Conservation (phyloP, 2,797 vertebrate genomes). For the Dallia pectoralis region DNA sequence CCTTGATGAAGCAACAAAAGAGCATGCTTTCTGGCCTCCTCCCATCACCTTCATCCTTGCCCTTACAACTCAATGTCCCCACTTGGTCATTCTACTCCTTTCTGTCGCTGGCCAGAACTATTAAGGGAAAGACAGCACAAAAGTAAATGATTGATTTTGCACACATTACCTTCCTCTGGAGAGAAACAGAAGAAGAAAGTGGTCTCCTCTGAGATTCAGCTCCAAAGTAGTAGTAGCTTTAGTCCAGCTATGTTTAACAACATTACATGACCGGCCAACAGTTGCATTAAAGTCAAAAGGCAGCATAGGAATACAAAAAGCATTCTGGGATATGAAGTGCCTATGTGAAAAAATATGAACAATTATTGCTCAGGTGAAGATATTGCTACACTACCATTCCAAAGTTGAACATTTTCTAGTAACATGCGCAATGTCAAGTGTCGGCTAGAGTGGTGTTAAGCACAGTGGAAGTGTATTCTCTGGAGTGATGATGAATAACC, state of each 20-base stretch:
- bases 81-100: slow-evolving; percentile 24
- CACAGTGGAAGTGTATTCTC: no score
- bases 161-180: slow-evolving; percentile 68
- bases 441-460: no score
- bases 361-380: no score
- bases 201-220: slow-evolving; percentile 65
- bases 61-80: slow-evolving; percentile 10
- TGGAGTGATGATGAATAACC: no score
- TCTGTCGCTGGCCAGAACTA: slow-evolving; percentile 32
- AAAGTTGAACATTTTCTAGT: no score
- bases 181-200: slow-evolving; percentile 53
- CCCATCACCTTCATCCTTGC: slow-evolving; percentile 50
- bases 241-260: slow-evolving; percentile 59
- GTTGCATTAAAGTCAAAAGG: slow-evolving; percentile 66
- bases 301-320: slow-evolving; percentile 32
- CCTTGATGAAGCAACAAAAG: slow-evolving; percentile 34
- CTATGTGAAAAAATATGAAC: no score
- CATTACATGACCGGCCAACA: slow-evolving; percentile 77
- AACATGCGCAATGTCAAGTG: no score
- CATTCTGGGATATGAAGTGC: slow-evolving; percentile 73
- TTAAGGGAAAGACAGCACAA: slow-evolving; percentile 32
- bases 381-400: no score
- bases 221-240: slow-evolving; percentile 61
- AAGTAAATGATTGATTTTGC: slow-evolving; percentile 51
- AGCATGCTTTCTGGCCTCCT: slow-evolving; percentile 54